Percentiles rank a stretch among this genome's conserved stretches.
These are phyloP conservation scores for Zophobas atratus DNA, from an alignment of 1,140 invertebrate genomes.

Conservation along the genomic window DNA sequence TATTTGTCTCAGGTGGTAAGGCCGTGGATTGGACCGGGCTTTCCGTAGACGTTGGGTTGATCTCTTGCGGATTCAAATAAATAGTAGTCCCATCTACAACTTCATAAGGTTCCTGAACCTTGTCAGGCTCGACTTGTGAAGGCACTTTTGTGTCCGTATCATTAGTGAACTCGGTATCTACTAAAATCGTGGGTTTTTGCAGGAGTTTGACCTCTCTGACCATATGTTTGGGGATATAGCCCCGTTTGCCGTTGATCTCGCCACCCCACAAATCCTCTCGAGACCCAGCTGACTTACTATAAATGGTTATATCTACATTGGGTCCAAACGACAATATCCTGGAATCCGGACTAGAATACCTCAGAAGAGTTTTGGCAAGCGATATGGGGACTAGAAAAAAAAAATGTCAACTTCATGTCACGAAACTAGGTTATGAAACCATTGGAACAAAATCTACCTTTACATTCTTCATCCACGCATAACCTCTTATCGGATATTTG, in stretches of 20 bases:
- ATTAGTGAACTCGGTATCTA: slow-evolving; percentile 68
- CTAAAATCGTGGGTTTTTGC: slow-evolving; percentile 65
- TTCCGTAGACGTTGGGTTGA: slow-evolving; percentile 51
- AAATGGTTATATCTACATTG: slow-evolving; percentile 76
- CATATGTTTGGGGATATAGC: slow-evolving; percentile 75
- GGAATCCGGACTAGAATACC: slow-evolving; percentile 72
- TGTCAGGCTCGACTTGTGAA: slow-evolving; percentile 56
- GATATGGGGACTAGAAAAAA: slow-evolving; percentile 77
- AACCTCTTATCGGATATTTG: slow-evolving; percentile 74
- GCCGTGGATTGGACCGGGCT: slow-evolving; percentile 45
- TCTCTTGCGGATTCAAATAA: slow-evolving; percentile 59
- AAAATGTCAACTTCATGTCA: slow-evolving; percentile 54
- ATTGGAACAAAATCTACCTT: slow-evolving; percentile 69
- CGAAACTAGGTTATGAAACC: slow-evolving; percentile 53
- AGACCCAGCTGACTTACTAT: slow-evolving; percentile 80
- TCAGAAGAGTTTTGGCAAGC: slow-evolving; percentile 73
- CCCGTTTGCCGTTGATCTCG: slow-evolving; percentile 78
- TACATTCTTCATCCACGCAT: slow-evolving; percentile 75
- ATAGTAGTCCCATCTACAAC: slow-evolving; percentile 70
- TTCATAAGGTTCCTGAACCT: slow-evolving; percentile 65
- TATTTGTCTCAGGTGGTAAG: slow-evolving; percentile 15
- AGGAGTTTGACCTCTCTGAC: slow-evolving; percentile 71
- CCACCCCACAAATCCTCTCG: slow-evolving; percentile 81
- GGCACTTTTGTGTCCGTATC: slow-evolving; percentile 47
- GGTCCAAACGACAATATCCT: slow-evolving; percentile 76